These are phyloP conservation scores for Hypercompe scribonia DNA, from an alignment of 2,888 invertebrate species.

Conservation along the genomic window DNA sequence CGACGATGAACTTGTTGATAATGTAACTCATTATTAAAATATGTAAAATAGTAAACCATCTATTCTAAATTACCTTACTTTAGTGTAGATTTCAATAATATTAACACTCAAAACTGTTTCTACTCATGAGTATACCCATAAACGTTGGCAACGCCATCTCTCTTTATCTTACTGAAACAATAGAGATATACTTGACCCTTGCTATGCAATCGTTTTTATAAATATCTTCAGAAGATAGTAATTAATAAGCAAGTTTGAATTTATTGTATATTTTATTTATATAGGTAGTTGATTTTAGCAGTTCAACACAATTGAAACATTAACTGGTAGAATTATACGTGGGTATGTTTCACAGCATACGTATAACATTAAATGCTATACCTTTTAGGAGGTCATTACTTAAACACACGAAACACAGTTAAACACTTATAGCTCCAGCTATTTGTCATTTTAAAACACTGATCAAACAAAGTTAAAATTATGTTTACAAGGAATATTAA, in stretches of 20 bases:
- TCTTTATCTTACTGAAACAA: not conserved
- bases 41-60: not conserved
- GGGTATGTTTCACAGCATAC: not conserved
- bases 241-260: not conserved
- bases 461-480: not conserved
- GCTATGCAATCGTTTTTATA: not conserved
- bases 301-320: not conserved
- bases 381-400: not conserved
- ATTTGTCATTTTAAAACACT: not conserved
- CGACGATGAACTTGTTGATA: constrained; percentile 27
- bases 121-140: not conserved
- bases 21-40: constrained; percentile 6
- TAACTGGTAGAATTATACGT: not conserved
- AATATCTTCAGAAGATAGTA: not conserved
- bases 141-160: not conserved
- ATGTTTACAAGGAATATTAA: not conserved
- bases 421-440: not conserved
- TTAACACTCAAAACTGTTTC: not conserved
- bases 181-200: not conserved
- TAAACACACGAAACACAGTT: not conserved
- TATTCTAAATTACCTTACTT: not conserved
- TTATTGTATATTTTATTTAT: not conserved
- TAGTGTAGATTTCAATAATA: not conserved
- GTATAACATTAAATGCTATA: not conserved
- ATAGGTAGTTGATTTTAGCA: not conserved